Conservation (phyloP, 2,797 vertebrate species). For the Manis pentadactyla region DNA sequence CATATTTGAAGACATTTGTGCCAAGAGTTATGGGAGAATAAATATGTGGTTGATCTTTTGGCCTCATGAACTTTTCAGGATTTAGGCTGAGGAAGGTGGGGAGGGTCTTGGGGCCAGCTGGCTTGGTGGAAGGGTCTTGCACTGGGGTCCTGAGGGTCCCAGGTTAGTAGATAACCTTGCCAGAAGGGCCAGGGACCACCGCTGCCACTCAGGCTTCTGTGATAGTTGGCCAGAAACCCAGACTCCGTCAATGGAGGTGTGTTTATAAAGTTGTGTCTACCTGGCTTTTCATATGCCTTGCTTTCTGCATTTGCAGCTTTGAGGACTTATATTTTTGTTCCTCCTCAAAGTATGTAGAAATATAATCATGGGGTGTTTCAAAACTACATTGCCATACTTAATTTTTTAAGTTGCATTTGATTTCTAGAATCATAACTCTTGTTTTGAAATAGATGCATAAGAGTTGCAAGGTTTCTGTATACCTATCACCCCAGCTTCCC, state of each 20-base stretch:
- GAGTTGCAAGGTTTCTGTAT: not conserved
- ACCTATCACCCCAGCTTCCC: not conserved
- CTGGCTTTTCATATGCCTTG: not conserved
- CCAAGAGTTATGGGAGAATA: not conserved
- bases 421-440: constrained; percentile 37
- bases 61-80: not conserved
- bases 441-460: not conserved
- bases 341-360: not conserved
- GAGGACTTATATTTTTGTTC: not conserved
- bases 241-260: not conserved
- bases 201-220: not conserved
- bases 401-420: constrained; percentile 35
- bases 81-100: not conserved
- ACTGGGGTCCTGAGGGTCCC: not conserved
- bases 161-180: not conserved
- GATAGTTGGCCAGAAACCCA: not conserved
- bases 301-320: not conserved
- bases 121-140: not conserved
- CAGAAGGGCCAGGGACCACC: not conserved
- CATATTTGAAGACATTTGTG: not conserved
- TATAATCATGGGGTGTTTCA: not conserved
- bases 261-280: not conserved
- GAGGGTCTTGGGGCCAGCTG: not conserved
- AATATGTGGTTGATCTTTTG: not conserved
- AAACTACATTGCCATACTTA: not conserved